Evolutionary conservation across 2,113 vertebrate genomes (phyloP).

Genomic region (Atlantisia rogersi): DNA sequence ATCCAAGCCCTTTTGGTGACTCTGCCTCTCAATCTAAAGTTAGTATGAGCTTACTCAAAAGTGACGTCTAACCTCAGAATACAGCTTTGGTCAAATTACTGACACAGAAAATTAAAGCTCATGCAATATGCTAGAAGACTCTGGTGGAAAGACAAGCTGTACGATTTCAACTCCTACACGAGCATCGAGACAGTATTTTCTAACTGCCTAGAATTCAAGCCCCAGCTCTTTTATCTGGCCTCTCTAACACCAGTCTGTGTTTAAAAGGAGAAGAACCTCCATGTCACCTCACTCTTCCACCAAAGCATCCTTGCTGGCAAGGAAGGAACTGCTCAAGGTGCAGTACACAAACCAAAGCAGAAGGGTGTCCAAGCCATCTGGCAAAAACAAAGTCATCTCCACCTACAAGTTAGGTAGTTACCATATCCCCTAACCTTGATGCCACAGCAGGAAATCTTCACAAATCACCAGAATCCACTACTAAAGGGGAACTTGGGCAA

Average conservation of each 20-base stretch:
- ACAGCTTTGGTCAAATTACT: neutral
- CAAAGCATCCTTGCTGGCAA: neutral
- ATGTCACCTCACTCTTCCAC: neutral
- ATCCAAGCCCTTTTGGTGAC: neutral
- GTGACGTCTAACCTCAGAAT: constrained; percentile 7
- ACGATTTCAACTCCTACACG: neutral
- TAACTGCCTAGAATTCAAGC: neutral
- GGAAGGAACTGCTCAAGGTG: neutral
- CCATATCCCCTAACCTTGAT: neutral
- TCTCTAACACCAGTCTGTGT: neutral
- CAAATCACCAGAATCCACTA: neutral
- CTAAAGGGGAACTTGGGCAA: neutral
- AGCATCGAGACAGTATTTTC: neutral
- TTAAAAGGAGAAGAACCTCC: neutral
- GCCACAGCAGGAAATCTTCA: neutral
- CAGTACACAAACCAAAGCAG: neutral
- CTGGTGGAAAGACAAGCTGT: neutral
- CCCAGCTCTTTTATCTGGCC: neutral
- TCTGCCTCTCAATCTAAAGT: neutral
- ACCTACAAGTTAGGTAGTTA: neutral
- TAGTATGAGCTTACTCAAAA: neutral
- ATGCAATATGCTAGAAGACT: neutral
- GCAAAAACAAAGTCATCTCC: neutral
- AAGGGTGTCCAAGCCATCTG: neutral
- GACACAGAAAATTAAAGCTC: neutral